These are phyloP conservation scores for Paramuricea clavata DNA, from an alignment of 92 coral and sea anemone genomes.

Conservation along the genomic window DNA sequence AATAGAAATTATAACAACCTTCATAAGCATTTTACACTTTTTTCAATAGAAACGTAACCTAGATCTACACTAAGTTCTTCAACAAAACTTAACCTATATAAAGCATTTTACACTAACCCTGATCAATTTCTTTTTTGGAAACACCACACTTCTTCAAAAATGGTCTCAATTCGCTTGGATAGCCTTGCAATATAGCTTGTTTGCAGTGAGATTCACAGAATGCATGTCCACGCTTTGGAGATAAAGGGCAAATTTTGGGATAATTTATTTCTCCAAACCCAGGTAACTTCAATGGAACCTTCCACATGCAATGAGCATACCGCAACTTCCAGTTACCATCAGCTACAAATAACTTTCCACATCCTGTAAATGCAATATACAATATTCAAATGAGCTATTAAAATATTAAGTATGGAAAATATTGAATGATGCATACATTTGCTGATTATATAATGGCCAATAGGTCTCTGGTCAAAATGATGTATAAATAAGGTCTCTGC, in stretches of 20 bases:
- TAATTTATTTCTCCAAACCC: conserved; percentile 51
- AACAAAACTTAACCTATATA: too few relatives aligned
- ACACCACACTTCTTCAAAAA: conserved; percentile 47
- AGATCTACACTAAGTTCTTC: too few relatives aligned
- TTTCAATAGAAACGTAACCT: too few relatives aligned
- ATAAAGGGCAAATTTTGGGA: conserved; percentile 51
- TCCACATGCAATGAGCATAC: neutral
- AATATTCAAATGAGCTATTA: too few relatives aligned
- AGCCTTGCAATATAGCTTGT: neutral
- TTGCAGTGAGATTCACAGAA: conserved; percentile 38
- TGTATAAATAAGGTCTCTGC: too few relatives aligned
- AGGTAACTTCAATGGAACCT: conserved; percentile 37
- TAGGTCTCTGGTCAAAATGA: too few relatives aligned
- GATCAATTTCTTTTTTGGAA: neutral
- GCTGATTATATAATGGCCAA: too few relatives aligned
- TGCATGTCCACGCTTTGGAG: conserved; percentile 53
- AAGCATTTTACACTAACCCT: neutral
- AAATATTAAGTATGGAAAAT: too few relatives aligned
- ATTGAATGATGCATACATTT: too few relatives aligned
- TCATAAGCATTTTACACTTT: too few relatives aligned
- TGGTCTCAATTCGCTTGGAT: conserved; percentile 21
- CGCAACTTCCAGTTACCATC: conserved; percentile 28
- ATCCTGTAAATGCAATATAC: conserved; percentile 14
- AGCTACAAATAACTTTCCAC: conserved; percentile 50
- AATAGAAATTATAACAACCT: too few relatives aligned